Conservation (phyloP, 2,888 invertebrate genomes). For the Eupeodes latifasciatus region DNA sequence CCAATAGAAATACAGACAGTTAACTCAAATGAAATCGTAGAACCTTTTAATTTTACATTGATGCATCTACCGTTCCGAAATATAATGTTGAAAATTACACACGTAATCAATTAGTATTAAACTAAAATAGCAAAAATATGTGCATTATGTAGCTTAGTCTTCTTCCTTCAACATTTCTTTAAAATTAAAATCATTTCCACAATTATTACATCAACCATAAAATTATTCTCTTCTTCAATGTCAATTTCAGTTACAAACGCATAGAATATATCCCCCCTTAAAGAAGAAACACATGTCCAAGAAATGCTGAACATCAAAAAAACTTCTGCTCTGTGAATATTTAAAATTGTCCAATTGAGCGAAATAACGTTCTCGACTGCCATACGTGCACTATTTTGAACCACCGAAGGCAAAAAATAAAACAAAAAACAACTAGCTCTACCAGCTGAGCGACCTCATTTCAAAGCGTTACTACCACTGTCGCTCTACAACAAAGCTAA, state of each 20-base stretch:
- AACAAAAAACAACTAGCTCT: conserved; percentile 18
- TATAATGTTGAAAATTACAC: too few relatives aligned
- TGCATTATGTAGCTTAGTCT: too few relatives aligned
- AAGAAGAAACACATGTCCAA: conserved; percentile 29
- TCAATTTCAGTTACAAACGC: background rate
- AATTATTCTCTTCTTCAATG: background rate
- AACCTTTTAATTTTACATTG: too few relatives aligned
- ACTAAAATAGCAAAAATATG: too few relatives aligned
- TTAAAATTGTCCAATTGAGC: conserved; percentile 43
- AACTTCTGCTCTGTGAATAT: conserved; percentile 49
- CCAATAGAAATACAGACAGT: too few relatives aligned
- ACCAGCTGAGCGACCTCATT: conserved; percentile 63
- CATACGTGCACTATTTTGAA: conserved; percentile 51
- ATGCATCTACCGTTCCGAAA: too few relatives aligned
- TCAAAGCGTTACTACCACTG: conserved; percentile 23
- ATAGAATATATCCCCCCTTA: background rate
- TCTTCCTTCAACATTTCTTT: background rate
- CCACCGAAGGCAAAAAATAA: conserved; percentile 30
- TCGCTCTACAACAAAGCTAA: conserved; percentile 36
- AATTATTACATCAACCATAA: background rate
- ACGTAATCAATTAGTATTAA: too few relatives aligned
- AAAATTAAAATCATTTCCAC: background rate
- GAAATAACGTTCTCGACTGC: conserved; percentile 50
- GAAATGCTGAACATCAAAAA: conserved; percentile 52
- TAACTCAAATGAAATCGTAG: too few relatives aligned